These are phyloP conservation scores for Zosterops hypoxanthus DNA, from an alignment of 2,113 vertebrate species.

Conservation along the genomic window DNA sequence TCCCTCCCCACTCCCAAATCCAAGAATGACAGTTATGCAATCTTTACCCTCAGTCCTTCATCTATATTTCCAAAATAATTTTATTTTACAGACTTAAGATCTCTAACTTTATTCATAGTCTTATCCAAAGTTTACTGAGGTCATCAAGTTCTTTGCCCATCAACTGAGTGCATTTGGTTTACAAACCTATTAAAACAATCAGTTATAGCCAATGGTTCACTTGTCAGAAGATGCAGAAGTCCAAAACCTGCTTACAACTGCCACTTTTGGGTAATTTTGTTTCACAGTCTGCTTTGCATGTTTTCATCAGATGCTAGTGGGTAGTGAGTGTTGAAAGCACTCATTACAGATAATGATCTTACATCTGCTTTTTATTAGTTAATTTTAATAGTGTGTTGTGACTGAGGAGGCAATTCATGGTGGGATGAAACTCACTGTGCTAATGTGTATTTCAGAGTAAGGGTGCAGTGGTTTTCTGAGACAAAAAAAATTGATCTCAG, in stretches of 20 bases:
- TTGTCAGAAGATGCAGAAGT: not conserved
- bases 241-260: not conserved
- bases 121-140: not conserved
- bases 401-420: not conserved
- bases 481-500: not conserved
- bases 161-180: not conserved
- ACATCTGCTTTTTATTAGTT: constrained; percentile 17
- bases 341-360: not conserved
- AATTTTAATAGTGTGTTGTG: constrained; percentile 14
- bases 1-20: not conserved
- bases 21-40: not conserved
- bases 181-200: not conserved
- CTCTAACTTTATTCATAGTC: not conserved
- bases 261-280: constrained; percentile 3
- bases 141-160: not conserved
- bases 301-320: not conserved
- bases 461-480: not conserved
- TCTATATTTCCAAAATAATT: not conserved
- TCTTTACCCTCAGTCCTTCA: not conserved
- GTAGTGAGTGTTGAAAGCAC: not conserved
- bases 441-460: not conserved
- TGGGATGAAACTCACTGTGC: not conserved
- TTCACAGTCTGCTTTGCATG: not conserved
- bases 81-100: not conserved
- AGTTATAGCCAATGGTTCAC: not conserved